These are phyloP conservation scores for Crypturellus tataupa DNA, from an alignment of 2,797 vertebrate species.

Conservation along the genomic window DNA sequence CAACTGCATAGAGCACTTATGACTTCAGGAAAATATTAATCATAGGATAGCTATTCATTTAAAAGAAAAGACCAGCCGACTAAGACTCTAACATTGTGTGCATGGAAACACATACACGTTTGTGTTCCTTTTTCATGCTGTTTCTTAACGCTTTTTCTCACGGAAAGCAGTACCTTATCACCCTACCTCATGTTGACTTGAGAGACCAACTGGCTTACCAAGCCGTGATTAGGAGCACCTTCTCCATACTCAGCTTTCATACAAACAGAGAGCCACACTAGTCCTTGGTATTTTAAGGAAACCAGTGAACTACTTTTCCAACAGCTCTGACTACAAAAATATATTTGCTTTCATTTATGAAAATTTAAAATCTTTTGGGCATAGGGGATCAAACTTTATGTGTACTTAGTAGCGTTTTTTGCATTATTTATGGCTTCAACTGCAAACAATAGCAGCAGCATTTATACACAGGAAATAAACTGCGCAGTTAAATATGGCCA, in stretches of 20 bases:
- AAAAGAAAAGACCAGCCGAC: not conserved
- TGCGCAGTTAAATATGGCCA: not conserved
- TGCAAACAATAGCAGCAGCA: constrained; percentile 42
- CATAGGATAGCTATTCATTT: not conserved
- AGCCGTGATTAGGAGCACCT: not conserved
- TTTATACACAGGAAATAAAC: constrained; percentile 18
- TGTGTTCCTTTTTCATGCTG: not conserved
- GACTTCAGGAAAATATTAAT: constrained; percentile 25
- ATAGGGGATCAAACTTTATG: constrained; percentile 54
- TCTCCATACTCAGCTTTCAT: not conserved
- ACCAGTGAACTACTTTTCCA: not conserved
- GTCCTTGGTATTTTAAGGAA: not conserved
- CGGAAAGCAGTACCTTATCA: not conserved
- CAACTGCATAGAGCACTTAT: not conserved
- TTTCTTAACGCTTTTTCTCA: not conserved
- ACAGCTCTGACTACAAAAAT: constrained; percentile 29
- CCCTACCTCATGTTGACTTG: not conserved
- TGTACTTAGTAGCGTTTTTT: constrained; percentile 31
- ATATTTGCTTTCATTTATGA: constrained; percentile 60
- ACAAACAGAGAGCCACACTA: not conserved
- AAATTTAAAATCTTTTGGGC: constrained; percentile 67
- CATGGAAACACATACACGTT: not conserved
- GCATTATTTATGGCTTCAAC: constrained; percentile 64
- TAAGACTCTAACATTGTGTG: not conserved
- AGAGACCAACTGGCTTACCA: not conserved